These are phyloP conservation scores for Salarias fasciatus DNA, from an alignment of 2,797 vertebrate genomes.

Conservation along the genomic window DNA sequence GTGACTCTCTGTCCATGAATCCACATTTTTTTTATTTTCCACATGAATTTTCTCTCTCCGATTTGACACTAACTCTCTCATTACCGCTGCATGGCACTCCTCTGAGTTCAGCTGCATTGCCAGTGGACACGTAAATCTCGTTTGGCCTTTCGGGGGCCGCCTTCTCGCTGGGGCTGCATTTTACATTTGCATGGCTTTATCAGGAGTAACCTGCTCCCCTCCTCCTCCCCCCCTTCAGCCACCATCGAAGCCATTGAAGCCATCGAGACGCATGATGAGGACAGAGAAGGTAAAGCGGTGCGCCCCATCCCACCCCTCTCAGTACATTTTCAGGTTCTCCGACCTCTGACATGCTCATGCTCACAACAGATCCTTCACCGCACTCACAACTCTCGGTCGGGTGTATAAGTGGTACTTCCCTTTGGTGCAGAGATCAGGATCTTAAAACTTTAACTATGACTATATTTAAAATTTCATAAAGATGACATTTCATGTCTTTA, in stretches of 20 bases:
- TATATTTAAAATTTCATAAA: background rate
- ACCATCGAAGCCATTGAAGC: slow-evolving; percentile 90
- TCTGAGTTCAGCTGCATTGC: slow-evolving; percentile 63
- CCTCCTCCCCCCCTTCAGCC: slow-evolving; percentile 82
- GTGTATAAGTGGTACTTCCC: slow-evolving; percentile 32
- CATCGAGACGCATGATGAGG: slow-evolving; percentile 83
- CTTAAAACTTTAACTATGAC: background rate
- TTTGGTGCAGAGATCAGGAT: slow-evolving; percentile 39
- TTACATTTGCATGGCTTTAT: slow-evolving; percentile 85
- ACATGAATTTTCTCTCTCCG: slow-evolving; percentile 32
- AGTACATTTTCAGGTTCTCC: slow-evolving; percentile 33
- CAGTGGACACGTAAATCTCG: slow-evolving; percentile 64
- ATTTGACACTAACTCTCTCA: slow-evolving; percentile 45
- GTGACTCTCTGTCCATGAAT: slow-evolving; percentile 17
- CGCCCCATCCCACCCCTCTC: slow-evolving; percentile 46
- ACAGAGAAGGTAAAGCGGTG: slow-evolving; percentile 85
- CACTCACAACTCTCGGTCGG: slow-evolving; percentile 10
- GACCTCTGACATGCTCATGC: slow-evolving; percentile 25
- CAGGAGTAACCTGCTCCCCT: slow-evolving; percentile 83
- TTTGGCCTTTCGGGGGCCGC: slow-evolving; percentile 53
- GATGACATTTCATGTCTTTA: background rate
- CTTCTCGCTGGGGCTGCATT: slow-evolving; percentile 71
- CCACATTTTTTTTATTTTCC: slow-evolving; percentile 31
- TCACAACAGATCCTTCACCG: slow-evolving; percentile 26
- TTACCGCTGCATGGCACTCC: slow-evolving; percentile 58